Evolutionary conservation across 2,113 vertebrate species (phyloP).

Genomic region (Coturnix japonica): DNA sequence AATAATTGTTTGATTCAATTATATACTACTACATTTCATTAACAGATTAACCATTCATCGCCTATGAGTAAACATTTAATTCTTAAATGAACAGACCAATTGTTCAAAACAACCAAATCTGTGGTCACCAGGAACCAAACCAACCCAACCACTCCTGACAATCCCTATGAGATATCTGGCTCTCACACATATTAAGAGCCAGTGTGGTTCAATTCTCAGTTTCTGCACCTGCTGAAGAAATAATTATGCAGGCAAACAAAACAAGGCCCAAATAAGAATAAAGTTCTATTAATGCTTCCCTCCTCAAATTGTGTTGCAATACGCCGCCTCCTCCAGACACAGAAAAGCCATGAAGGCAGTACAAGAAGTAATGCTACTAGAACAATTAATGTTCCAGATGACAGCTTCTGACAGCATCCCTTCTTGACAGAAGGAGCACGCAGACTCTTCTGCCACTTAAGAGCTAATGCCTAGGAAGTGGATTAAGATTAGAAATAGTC

Average conservation of each 20-base stretch:
- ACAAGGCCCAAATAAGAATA: not conserved
- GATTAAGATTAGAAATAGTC: not conserved
- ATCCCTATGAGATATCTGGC: not conserved
- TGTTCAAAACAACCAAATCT: not conserved
- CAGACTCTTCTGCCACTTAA: not conserved
- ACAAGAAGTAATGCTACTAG: not conserved
- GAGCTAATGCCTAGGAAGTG: not conserved
- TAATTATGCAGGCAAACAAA: not conserved
- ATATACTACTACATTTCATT: not conserved
- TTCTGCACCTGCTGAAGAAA: not conserved
- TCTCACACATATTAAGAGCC: not conserved
- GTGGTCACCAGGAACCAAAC: not conserved
- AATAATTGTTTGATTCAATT: not conserved
- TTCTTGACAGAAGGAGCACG: not conserved
- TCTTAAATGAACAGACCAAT: not conserved
- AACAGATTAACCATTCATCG: not conserved
- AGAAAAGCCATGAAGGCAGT: not conserved
- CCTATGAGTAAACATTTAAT: not conserved
- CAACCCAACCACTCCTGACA: not conserved
- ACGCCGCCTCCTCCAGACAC: not conserved
- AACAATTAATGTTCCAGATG: not conserved
- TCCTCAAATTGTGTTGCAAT: not conserved
- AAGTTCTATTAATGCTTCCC: not conserved
- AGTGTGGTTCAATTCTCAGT: not conserved
- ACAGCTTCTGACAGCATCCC: not conserved